Evolutionary conservation across 2,888 invertebrate genomes (phyloP).

Genomic region (Amphiduros pacificus): DNA sequence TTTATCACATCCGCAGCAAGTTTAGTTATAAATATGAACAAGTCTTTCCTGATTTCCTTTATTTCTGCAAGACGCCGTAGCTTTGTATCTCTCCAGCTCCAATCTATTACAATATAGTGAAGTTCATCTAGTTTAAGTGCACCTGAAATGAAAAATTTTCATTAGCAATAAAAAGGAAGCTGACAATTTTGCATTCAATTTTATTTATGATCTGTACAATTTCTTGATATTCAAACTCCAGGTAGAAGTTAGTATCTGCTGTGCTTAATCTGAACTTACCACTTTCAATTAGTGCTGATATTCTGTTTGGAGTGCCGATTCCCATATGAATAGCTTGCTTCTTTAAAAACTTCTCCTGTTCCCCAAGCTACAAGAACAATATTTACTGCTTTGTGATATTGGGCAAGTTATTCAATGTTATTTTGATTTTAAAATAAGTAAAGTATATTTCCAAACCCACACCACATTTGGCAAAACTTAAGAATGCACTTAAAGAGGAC

Average conservation of each 20-base stretch:
- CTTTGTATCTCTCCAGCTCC: slow-evolving; percentile 11
- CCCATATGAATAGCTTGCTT: slow-evolving; percentile 5
- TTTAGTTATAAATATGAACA: slow-evolving; percentile 2
- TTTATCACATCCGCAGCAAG: not conserved
- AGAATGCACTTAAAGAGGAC: no score
- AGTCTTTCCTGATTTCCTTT: not conserved
- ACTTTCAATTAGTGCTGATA: slow-evolving; percentile 6
- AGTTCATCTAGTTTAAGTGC: not conserved
- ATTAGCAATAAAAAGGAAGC: not conserved
- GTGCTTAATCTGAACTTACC: not conserved
- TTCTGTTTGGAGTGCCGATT: slow-evolving; percentile 4
- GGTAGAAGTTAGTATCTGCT: not conserved
- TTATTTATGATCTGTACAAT: no score
- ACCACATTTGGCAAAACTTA: no score
- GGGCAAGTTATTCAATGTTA: no score
- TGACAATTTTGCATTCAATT: not conserved
- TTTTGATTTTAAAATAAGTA: no score
- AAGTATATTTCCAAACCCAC: no score
- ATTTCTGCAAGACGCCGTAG: slow-evolving; percentile 2
- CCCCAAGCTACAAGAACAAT: slow-evolving; percentile 1
- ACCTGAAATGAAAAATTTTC: not conserved
- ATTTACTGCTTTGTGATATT: no score
- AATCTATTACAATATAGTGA: not conserved
- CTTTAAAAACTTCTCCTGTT: slow-evolving; percentile 6
- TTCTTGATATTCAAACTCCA: no score